Evolutionary conservation across 2,113 vertebrate genomes (phyloP), one percentile per base, ranked within the genome.

Genomic region (Leiothrix lutea): DNA sequence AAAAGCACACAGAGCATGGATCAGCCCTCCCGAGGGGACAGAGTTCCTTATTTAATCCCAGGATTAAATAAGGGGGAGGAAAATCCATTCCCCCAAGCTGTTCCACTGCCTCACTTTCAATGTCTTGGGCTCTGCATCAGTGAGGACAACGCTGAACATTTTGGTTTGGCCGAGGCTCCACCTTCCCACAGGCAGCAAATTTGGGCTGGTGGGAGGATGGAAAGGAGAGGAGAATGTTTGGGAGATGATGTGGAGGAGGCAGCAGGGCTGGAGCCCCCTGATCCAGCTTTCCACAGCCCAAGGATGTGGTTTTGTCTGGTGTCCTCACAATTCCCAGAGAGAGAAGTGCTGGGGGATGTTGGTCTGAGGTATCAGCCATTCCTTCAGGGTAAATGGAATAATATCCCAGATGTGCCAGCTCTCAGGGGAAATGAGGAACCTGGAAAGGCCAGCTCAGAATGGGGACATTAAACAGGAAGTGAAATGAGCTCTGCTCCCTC

Each of bases 61-160:
- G 1, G 0, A n/a, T n/a, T n/a, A n/a, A n/a, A n/a, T n/a, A n/a
- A n/a, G n/a, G 7, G 5, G 4, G 24, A 8, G 25, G 42, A 3
- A 62, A 79, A 58, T 54, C 8, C 29, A 18, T 10, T 58, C 3
- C 26, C 4, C 11, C 15, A 20, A 40, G 54, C 19, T 20, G 3
- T 54, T 75, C 53, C 15, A 2, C 29, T n/a, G 67, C 36, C 14
- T 85, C 57, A 24, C 35, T 35, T 56, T 24, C 50, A 51, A 1
- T 14, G 22, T 12, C 35, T 38, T 61, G 51, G 17, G 3, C 62
- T 87, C 65, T 50, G 70, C 33, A 31, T 14, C 5, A 3, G 0
- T 22, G n/a, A 58, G n/a, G 36, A 64, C 6, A 8, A 14, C 24
- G 38, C 5, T 14, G 23, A 62, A 26, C 0, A 0, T 58, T 65